Percentiles rank a stretch among this genome's conserved stretches.
Conservation (phyloP, 2,113 vertebrate genomes). For the Tragelaphus imberbis region DNA sequence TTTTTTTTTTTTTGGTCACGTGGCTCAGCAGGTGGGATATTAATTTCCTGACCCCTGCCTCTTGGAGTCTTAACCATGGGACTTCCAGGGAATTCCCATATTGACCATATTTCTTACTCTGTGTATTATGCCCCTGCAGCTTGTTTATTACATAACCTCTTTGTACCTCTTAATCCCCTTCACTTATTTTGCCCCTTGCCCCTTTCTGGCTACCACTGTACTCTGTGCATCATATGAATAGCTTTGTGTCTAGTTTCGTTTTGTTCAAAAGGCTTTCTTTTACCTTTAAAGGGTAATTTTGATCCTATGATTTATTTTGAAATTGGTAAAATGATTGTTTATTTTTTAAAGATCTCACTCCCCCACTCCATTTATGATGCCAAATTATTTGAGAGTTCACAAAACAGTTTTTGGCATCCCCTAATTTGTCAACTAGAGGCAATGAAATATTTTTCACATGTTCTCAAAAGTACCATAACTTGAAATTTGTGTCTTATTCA, state of each 20-base stretch:
- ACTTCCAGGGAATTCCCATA: neutral
- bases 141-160: neutral
- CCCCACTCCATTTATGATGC: fast-evolving
- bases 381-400: neutral
- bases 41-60: neutral
- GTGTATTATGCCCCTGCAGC: neutral
- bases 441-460: neutral
- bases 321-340: neutral
- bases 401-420: neutral
- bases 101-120: neutral
- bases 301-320: neutral
- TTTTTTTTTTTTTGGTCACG: neutral
- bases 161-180: neutral
- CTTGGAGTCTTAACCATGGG: neutral
- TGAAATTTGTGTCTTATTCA: neutral
- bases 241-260: neutral
- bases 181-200: neutral
- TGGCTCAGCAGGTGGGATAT: neutral
- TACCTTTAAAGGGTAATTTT: neutral
- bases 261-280: neutral
- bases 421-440: neutral
- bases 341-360: neutral
- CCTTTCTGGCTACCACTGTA: neutral
- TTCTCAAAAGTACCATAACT: neutral
- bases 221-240: neutral